Evolutionary conservation across 2,797 vertebrate genomes (phyloP).

Genomic region (Varecia variegata): DNA sequence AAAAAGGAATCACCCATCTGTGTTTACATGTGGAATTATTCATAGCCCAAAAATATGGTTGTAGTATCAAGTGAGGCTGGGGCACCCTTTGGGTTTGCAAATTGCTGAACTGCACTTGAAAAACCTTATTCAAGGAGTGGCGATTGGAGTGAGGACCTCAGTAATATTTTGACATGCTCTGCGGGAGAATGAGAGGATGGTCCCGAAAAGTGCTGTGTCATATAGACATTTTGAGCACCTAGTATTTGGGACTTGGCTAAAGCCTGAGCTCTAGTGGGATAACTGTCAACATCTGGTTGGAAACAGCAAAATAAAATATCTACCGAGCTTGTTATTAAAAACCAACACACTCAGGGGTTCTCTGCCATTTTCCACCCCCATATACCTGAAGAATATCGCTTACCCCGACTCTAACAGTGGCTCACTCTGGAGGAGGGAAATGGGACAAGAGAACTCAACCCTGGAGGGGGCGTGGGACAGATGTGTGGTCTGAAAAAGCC

Average conservation of each 20-base stretch:
- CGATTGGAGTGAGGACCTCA: background rate
- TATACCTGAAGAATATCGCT: background rate
- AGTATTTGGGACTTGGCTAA: background rate
- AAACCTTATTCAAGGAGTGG: background rate
- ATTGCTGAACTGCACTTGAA: background rate
- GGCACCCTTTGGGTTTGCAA: background rate
- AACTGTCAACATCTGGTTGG: background rate
- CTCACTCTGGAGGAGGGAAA: background rate
- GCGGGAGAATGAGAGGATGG: background rate
- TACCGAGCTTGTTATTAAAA: background rate
- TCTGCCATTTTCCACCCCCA: background rate
- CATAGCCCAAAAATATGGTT: background rate
- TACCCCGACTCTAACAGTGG: background rate
- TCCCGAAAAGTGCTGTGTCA: background rate
- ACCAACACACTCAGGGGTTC: background rate
- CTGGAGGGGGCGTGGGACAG: background rate
- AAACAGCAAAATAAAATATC: background rate
- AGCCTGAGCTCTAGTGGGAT: background rate
- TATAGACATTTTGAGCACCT: background rate
- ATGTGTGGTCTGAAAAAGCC: background rate
- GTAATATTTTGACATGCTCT: background rate
- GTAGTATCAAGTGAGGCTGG: background rate
- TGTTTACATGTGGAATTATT: slow-evolving; percentile 20
- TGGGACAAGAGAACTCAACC: background rate
- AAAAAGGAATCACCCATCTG: background rate